Conservation (phyloP, 1,140 invertebrate genomes). For the Tetranychus cinnabarinus region DNA sequence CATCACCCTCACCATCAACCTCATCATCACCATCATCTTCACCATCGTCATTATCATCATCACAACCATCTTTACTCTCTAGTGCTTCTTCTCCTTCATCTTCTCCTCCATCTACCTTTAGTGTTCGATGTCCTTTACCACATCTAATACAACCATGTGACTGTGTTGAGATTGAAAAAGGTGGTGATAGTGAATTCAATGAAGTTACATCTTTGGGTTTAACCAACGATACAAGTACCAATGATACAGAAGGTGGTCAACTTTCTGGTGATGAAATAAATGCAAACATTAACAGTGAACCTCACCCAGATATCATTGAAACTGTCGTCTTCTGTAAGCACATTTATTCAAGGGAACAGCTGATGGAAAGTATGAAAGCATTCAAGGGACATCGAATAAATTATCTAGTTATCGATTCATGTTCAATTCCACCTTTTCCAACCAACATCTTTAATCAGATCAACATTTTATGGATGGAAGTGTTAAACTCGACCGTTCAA, state of each 20-base stretch:
- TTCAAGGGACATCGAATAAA: slow-evolving; percentile 13
- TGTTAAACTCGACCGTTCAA: slow-evolving; percentile 14
- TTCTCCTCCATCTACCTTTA: not conserved
- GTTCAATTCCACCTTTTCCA: slow-evolving; percentile 14
- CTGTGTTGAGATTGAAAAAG: not conserved
- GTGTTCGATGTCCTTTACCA: not conserved
- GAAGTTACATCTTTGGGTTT: not conserved
- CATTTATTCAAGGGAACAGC: slow-evolving; percentile 11
- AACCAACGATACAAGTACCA: not conserved
- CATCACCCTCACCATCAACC: too few species aligned
- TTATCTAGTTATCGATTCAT: slow-evolving; percentile 14
- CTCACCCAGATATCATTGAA: slow-evolving; percentile 9
- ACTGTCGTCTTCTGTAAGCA: slow-evolving; percentile 14
- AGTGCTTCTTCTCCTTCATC: not conserved
- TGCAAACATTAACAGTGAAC: not conserved
- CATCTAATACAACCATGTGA: not conserved
- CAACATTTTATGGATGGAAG: slow-evolving; percentile 14
- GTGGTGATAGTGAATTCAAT: not conserved
- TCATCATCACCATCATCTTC: too few species aligned
- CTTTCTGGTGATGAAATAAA: not conserved
- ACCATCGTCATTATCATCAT: too few species aligned
- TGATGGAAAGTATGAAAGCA: slow-evolving; percentile 12
- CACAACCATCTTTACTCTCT: not conserved
- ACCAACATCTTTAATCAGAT: slow-evolving; percentile 14
- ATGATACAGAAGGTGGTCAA: too few species aligned